Percentiles rank a stretch among this genome's conserved stretches.
Evolutionary conservation across 2,113 vertebrate species (phyloP).

Genomic region (Girardinichthys multiradiatus): DNA sequence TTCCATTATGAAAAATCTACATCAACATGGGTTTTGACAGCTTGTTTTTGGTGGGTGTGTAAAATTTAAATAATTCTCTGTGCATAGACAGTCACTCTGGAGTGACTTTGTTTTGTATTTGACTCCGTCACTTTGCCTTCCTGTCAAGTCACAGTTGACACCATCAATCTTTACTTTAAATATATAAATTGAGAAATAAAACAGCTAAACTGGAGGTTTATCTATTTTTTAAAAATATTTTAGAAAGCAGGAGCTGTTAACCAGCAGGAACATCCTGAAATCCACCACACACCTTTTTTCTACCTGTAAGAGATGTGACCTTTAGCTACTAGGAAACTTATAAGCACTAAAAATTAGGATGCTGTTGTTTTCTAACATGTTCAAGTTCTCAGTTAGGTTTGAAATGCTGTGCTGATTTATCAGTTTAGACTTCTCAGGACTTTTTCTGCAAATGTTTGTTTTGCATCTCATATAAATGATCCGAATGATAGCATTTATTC

Average conservation of each 20-base stretch:
- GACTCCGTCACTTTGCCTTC: constrained; percentile 44
- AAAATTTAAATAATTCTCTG: constrained; percentile 60
- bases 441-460: background rate
- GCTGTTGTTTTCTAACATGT: background rate
- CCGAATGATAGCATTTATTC: background rate
- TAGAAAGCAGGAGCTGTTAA: background rate
- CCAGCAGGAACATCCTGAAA: background rate
- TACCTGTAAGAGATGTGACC: background rate
- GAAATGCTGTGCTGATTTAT: background rate
- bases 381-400: background rate
- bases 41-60: constrained; percentile 65
- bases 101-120: constrained; percentile 45
- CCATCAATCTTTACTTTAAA: constrained; percentile 21
- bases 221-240: constrained; percentile 17
- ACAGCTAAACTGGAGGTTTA: constrained; percentile 6
- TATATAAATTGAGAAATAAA: background rate
- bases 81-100: constrained; percentile 52
- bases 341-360: background rate
- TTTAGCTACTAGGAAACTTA: background rate
- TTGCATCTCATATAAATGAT: background rate
- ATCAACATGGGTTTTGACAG: constrained; percentile 59
- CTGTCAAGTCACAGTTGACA: constrained; percentile 35
- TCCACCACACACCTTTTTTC: background rate
- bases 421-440: background rate
- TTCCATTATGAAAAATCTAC: constrained; percentile 62